Evolutionary conservation across 1,140 invertebrate genomes (phyloP), one percentile per base, ranked within the genome.

Genomic region (Lucilia cuprina): DNA sequence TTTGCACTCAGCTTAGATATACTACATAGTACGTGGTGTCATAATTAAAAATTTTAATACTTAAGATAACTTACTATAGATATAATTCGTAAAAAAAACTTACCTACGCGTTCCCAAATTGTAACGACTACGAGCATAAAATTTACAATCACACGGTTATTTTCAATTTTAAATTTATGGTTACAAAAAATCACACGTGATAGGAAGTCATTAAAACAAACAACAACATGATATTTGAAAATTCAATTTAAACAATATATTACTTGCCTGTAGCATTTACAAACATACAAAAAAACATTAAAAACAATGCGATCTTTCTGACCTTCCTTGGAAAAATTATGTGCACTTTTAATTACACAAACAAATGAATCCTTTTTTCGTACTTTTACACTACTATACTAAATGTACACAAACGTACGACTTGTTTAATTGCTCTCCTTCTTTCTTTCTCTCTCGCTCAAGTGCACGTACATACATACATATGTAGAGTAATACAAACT

Each of bases 201-300:
- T 80, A 80, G 77, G 77, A 80, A 80, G 77, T 80, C 77, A 50
- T 80, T 80, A 50, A 80, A 21, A 80, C 19, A 80, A 80, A 80
- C 77, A 80, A 49, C 8, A 21, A 21, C n/a, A 50, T 21, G 74
- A 41, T 34, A 41, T 21, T 49, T 80, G 41, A 8, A 80, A 47
- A 78, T 35, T 12, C n/a, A 13, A 49, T 21, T 21, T 49, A 80
- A 50, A 80, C 77, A 25, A 50, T 49, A 49, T 21, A 21, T 21
- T 8, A 5, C 12, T n/a, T 41, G 21, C 25, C 25, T 30, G 25
- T 30, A 30, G 25, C 25, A 30, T 30, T 30, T 30, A 30, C 25
- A 30, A 30, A 30, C 25, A 30, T 30, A 30, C 25, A 30, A 19
- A 78, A 41, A 78, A 14, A 78, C 25, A 30, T 30, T 49, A 50